Conservation (phyloP, 2,888 invertebrate species). For the Anorthoa munda region DNA sequence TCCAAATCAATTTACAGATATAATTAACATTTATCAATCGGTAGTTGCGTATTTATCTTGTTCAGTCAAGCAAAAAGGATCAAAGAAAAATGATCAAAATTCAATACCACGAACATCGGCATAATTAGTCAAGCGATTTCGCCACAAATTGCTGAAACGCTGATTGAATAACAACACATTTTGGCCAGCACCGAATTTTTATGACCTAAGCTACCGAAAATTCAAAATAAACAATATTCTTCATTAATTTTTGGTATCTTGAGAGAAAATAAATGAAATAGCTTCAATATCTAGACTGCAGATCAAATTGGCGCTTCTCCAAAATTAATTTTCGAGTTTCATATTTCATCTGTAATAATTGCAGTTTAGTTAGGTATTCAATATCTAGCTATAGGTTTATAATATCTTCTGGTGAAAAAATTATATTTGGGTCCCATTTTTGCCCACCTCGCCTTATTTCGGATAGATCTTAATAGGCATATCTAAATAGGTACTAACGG, state of each 20-base stretch:
- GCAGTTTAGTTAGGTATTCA: too few species aligned
- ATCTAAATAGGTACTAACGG: neutral
- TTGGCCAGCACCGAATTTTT: constrained; percentile 5
- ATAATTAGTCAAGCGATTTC: constrained; percentile 43
- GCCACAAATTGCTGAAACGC: constrained; percentile 41
- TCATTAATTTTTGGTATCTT: constrained; percentile 6
- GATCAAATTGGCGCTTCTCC: constrained; percentile 32
- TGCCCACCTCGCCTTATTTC: neutral
- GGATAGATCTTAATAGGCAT: neutral
- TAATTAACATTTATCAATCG: neutral
- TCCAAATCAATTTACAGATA: neutral
- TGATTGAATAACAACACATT: constrained; percentile 30
- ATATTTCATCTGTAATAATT: constrained; percentile 17
- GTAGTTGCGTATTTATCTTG: neutral
- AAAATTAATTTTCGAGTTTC: constrained; percentile 20
- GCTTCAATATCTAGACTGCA: constrained; percentile 31
- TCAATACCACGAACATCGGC: constrained; percentile 31
- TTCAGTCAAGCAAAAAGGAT: constrained; percentile 21
- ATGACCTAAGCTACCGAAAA: neutral
- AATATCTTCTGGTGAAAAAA: neutral
- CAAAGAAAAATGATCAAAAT: constrained; percentile 34
- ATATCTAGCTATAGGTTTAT: neutral
- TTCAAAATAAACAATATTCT: neutral
- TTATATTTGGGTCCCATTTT: neutral
- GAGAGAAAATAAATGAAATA: constrained; percentile 24